Base-by-base conservation (phyloP, 2,113 vertebrate genomes). In the Onychostruthus taczanowskii region DNA sequence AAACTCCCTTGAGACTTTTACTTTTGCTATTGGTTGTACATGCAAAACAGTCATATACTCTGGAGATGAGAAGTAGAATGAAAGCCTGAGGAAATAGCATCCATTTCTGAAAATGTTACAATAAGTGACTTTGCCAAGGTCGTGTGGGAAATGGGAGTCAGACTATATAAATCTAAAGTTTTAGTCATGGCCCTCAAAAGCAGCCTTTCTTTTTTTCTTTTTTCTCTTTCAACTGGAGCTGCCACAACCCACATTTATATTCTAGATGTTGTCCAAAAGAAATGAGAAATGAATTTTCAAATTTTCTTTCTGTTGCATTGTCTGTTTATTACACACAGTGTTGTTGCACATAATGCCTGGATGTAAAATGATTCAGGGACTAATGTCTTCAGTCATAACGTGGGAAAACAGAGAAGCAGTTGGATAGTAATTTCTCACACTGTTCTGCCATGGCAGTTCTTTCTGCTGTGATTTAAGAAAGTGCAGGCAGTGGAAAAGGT, bases 381-480 rank as follows among this genome's bases (percentile, higher is more conserved):
- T 97, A 91, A 94, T 89, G 72, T 92, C 95, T 95, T 97, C 95
- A 95, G 77, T 84, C 84, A 55, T 95, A 90, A 96, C 44, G 30
- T 97, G 93, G 87, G 94, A 96, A 97, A 97, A 97, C 84, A 97
- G 7, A 96, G 94, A 96, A 97, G 87, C 16, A 70, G 95, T 95
- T 91, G 89, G 76, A 93, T 91, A 96, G 94, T 91, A 93, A 97
- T 97, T 97, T 96, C 94, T 97, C 96, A 97, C 91, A 59, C 82
- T 11, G 3, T 94, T 97, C 93, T 96, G 94, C 95, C 96, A 91
- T 44, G 87, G 91, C 88, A 91, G 76, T 95, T 97, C 86, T 90
- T 97, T 96, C 95, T 96, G 86, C 94, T 96, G 66, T 98, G 97
- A 98, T 97, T 98, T 98, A 98, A 95, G 96, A 96, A 98, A 98